These are phyloP conservation scores for Drosophila kohkoa DNA, from an alignment of 1,140 invertebrate species.

Conservation along the genomic window DNA sequence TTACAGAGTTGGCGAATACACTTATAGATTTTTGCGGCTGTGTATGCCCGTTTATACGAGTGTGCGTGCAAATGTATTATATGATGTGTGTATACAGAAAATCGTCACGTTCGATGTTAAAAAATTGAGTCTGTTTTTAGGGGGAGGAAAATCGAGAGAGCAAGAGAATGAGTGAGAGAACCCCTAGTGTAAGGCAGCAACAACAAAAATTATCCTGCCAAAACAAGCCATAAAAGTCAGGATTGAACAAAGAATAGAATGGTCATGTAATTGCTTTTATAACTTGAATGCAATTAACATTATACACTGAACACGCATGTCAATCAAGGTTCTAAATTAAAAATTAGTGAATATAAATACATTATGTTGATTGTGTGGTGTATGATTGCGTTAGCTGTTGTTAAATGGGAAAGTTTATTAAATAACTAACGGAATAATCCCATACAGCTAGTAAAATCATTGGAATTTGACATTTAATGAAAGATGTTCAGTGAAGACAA, in stretches of 20 bases:
- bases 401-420: slow-evolving; percentile 16
- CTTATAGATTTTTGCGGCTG: neutral
- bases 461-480: neutral
- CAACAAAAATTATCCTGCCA: slow-evolving; percentile 33
- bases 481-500: neutral
- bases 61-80: slow-evolving; percentile 15
- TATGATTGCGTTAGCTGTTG: slow-evolving; percentile 16
- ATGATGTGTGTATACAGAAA: slow-evolving; percentile 69
- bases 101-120: slow-evolving; percentile 42
- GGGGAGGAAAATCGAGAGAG: slow-evolving; percentile 5
- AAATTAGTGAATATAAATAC: neutral
- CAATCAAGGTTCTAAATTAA: too few relatives aligned
- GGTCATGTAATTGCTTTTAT: neutral
- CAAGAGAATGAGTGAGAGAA: neutral
- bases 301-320: neutral
- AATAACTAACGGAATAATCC: neutral
- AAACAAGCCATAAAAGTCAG: slow-evolving; percentile 52
- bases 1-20: neutral
- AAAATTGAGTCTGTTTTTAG: slow-evolving; percentile 31
- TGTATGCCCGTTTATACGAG: slow-evolving; percentile 2
- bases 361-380: neutral
- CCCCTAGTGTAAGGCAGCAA: slow-evolving; percentile 17
- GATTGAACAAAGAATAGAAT: slow-evolving; percentile 13
- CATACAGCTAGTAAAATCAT: slow-evolving; percentile 18
- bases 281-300: neutral